Evolutionary conservation across 2,888 invertebrate species (phyloP), one percentile per base, ranked within the genome.

Genomic region (Oscheius sp.): DNA sequence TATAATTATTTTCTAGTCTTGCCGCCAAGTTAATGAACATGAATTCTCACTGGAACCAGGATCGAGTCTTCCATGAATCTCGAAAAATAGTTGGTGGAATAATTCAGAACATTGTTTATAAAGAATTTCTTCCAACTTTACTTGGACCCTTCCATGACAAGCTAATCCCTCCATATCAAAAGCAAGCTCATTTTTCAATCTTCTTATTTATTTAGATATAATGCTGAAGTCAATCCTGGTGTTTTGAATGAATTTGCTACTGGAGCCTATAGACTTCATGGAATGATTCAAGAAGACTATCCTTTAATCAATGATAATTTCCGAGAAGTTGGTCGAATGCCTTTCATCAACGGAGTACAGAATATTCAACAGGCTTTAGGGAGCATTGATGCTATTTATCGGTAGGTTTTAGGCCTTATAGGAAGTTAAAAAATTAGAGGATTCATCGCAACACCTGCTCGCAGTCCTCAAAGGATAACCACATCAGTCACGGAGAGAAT

Each of bases 231-330:
- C 0, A 91, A 97, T 86, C 92, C 96, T 0, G 91, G 92, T 1
- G 91, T 98, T 77, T 90, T 94, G 1, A 97, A 96, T 86, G 95
- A 94, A 38, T 98, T 98, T 87, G 94, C 97, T 0, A 95, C 96
- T 0, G 96, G 95, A 12, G 97, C 96, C 0, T 89, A 96, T 59
- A 90, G 88, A 68, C 96, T 98, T 0, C 98, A 98, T 87, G 93
- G 95, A 0, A 89, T 98, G 71, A 95, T 99, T 62, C 57, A 80
- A 75, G 84, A 84, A 45, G 72, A 73, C 44, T 84, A 84, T 65
- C 82, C 80, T 14, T 47, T 84, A 57, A 72, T 76, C 12, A 74
- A 84, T 49, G 50, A 68, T 2, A 67, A 73, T n/a, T 82, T 74
- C 67, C 73, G 76, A 8, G 68, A 71, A 41, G 71, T 79, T 51